A percentile compares a stretch with the other conserved stretches of the same genome.
phyloP scores from a whole-genome alignment of 2,888 invertebrate species.

The Disparrhopalites patrizii region DNA sequence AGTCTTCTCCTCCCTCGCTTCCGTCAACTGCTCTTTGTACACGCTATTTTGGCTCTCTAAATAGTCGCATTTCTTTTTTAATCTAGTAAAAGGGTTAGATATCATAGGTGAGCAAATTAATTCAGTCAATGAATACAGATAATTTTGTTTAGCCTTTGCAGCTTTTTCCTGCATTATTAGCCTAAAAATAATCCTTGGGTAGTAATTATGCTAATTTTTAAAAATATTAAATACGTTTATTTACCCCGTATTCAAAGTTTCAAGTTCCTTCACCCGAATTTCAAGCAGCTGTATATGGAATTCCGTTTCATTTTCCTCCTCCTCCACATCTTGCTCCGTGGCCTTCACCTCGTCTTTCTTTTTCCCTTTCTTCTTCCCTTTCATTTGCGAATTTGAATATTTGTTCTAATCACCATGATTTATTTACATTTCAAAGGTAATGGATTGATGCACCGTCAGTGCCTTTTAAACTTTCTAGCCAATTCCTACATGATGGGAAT shows the following conservation, averaged over 20 bases:
- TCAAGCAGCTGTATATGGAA: conserved; percentile 44
- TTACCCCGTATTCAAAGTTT: conserved; percentile 45
- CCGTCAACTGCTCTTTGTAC: conserved; percentile 43
- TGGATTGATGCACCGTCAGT: too few species aligned
- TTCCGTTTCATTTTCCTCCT: conserved; percentile 43
- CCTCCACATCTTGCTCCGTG: conserved; percentile 32
- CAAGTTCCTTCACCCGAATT: conserved; percentile 47
- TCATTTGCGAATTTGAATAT: too few species aligned
- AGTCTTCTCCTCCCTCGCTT: conserved; percentile 42
- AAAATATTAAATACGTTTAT: background rate
- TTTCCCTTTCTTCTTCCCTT: conserved; percentile 18
- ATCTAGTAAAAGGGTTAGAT: conserved; percentile 35
- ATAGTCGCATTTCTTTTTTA: conserved; percentile 46
- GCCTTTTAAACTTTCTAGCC: too few species aligned
- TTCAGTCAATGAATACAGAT: too few species aligned
- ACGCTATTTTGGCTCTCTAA: conserved; percentile 45
- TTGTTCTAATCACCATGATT: too few species aligned
- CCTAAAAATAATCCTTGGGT: too few species aligned
- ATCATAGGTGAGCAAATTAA: background rate
- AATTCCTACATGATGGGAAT: too few species aligned
- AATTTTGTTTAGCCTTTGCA: too few species aligned
- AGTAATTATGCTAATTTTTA: too few species aligned
- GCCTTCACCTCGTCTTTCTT: conserved; percentile 34
- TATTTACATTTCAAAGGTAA: too few species aligned
- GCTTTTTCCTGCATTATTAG: too few species aligned